Percentiles rank a stretch among this genome's conserved stretches.
Evolutionary conservation across 2,797 vertebrate species (phyloP).

Genomic region (Ptychadena robeensis): DNA sequence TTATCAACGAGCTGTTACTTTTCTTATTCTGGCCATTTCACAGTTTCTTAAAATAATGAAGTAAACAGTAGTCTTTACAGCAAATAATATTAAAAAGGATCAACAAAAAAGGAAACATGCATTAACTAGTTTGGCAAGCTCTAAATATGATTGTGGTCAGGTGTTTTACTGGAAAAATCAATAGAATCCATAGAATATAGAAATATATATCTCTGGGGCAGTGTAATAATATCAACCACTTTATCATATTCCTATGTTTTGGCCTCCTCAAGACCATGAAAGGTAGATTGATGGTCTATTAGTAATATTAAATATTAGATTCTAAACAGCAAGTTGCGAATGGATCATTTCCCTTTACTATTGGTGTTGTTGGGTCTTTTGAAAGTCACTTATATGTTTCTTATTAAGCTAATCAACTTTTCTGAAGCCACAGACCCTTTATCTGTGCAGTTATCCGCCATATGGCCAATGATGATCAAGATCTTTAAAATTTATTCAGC

Average conservation of each 20-base stretch:
- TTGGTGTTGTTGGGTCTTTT: too few species aligned
- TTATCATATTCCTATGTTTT: not conserved
- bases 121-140: too few species aligned
- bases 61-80: not conserved
- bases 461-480: too few species aligned
- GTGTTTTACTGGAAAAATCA: not conserved
- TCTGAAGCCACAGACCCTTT: too few species aligned
- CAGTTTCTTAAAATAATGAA: not conserved
- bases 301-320: too few species aligned
- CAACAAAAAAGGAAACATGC: not conserved
- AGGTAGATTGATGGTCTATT: too few species aligned
- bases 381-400: too few species aligned
- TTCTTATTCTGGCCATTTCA: not conserved
- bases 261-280: not conserved
- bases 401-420: too few species aligned
- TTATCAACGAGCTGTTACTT: conserved; percentile 2
- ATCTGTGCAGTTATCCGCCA: too few species aligned
- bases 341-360: too few species aligned
- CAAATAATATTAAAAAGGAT: not conserved
- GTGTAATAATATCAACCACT: not conserved
- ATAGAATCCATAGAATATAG: not conserved
- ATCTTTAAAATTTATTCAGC: too few species aligned
- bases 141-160: not conserved
- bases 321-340: too few species aligned
- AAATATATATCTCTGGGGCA: not conserved